Evolutionary conservation across 2,113 vertebrate species (phyloP), one percentile per base, ranked within the genome.

Genomic region (Chloebia gouldiae): DNA sequence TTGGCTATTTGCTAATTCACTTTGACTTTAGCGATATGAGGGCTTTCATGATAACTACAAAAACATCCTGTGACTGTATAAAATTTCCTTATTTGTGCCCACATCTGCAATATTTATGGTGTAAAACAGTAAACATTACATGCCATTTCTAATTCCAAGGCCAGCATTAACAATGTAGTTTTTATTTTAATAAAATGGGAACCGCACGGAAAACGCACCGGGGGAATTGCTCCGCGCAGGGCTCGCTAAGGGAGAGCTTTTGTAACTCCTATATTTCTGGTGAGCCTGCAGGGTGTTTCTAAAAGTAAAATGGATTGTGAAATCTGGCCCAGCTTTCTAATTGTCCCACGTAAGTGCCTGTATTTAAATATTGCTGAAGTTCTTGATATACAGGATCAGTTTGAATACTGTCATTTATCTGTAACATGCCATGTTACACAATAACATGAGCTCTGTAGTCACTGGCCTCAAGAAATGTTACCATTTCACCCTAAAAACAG

Each of bases 41-140:
- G 1, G 49, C 69, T 95, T 96, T 94, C 59, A 84, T 47, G 78
- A 51, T 10, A 69, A 82, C 57, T 54, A 78, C 88, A 95, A 56
- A 95, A 94, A 95, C 95, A 93, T 95, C 92, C 95, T 92, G 88
- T 75, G 72, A 53, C 82, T 90, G 80, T 7, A 6, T 88, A 95
- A 50, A 53, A 66, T 88, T 92, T 96, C 93, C 92, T 86, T 75
- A 88, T 44, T 97, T 51, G 71, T 42, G 80, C 31, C 65, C 7
- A 2, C 39, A 71, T 65, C 53, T 81, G 71, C 69, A 81, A 51
- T 42, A 75, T 81, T 93, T 81, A 37, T 44, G 50, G 59, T 68
- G 56, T 15, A 94, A 90, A 92, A 45, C 13, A 45, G 40, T 73
- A 94, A 92, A 93, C 81, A 50, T 33, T 4, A 65, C 51, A 91